phyloP scores from a whole-genome alignment of 2,113 vertebrate species.

The Thalassarche chlororhynchos region DNA sequence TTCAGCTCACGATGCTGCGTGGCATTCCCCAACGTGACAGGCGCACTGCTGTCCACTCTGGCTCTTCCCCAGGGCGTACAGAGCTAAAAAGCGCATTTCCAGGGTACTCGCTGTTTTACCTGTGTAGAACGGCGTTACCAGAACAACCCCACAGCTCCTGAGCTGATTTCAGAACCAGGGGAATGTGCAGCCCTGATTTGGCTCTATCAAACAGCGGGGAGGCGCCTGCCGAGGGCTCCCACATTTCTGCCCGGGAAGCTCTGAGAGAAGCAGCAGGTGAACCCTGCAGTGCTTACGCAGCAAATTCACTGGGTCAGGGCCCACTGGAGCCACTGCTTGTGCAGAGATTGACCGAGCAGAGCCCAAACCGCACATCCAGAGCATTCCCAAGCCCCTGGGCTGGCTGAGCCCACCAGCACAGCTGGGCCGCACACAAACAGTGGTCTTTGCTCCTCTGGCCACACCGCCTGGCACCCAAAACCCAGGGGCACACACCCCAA shows the following conservation, averaged over 20 bases:
- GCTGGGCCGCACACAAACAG: not conserved
- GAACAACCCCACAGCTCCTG: not conserved
- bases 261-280: not conserved
- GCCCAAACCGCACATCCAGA: not conserved
- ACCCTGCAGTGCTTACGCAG: not conserved
- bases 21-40: not conserved
- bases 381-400: not conserved
- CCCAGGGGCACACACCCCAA: not conserved
- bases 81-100: not conserved
- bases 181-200: rapidly evolving
- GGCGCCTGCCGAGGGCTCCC: not conserved
- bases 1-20: not conserved
- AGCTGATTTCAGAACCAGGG: too few species aligned
- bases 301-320: not conserved
- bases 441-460: not conserved
- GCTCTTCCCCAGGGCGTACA: not conserved
- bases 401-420: not conserved
- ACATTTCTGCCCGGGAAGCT: not conserved
- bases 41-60: not conserved
- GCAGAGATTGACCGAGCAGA: rapidly evolving
- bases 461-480: not conserved
- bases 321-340: not conserved
- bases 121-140: not conserved
- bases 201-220: not conserved
- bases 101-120: not conserved